Evolutionary conservation across 2,888 invertebrate genomes (phyloP).

Genomic region (Aphidius colemani): DNA sequence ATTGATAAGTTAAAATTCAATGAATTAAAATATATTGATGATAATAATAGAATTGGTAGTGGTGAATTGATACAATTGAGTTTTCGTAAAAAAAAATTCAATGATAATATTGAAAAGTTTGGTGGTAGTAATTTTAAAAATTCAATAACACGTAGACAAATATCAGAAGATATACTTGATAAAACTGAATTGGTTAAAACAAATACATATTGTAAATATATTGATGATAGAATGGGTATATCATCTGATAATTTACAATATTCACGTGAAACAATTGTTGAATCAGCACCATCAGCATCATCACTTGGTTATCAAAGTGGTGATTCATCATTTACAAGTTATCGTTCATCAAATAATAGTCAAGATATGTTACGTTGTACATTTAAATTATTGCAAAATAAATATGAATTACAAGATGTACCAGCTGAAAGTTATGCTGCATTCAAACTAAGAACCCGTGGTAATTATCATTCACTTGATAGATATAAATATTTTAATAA

Average conservation of each 20-base stretch:
- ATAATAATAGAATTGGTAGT: constrained; percentile 11
- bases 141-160: constrained; percentile 40
- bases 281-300: constrained; percentile 34
- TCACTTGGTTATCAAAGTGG: constrained; percentile 38
- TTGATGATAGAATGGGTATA: constrained; percentile 45
- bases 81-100: constrained; percentile 30
- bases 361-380: constrained; percentile 40
- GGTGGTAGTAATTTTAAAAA: constrained; percentile 23
- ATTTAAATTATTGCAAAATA: constrained; percentile 49
- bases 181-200: constrained; percentile 38
- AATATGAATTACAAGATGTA: constrained; percentile 48
- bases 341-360: constrained; percentile 30
- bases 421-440: constrained; percentile 52
- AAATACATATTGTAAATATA: constrained; percentile 25
- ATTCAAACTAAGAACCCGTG: constrained; percentile 49
- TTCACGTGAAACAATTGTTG: constrained; percentile 36
- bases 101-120: constrained; percentile 30
- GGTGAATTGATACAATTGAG: constrained; percentile 16
- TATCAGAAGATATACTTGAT: constrained; percentile 49
- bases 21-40: constrained; percentile 17
- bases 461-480: constrained; percentile 33
- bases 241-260: constrained; percentile 51
- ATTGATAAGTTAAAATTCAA: constrained; percentile 8
- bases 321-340: constrained; percentile 32
- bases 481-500: constrained; percentile 13